Percentiles rank a stretch among this genome's conserved stretches.
phyloP scores from a whole-genome alignment of 2,797 vertebrate genomes.

The Enteromius mattozi region DNA sequence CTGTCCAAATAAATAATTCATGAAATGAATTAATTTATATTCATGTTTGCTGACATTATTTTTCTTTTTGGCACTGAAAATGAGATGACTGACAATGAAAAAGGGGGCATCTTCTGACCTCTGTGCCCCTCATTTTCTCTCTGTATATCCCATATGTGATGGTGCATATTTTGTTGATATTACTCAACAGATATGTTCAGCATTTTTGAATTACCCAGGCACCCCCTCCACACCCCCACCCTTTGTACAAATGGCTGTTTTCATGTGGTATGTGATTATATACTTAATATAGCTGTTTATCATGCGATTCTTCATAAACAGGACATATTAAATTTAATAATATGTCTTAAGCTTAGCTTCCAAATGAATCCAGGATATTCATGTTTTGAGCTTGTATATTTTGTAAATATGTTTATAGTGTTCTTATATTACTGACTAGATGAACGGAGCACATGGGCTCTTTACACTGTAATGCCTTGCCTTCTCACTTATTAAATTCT shows the following conservation, averaged over 20 bases:
- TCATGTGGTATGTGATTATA: background rate
- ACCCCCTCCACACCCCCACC: too few relatives aligned
- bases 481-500: background rate
- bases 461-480: background rate
- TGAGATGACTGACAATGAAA: slow-evolving; percentile 56
- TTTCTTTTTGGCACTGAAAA: slow-evolving; percentile 54
- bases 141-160: slow-evolving; percentile 52
- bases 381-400: background rate
- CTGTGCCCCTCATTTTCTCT: slow-evolving; percentile 43
- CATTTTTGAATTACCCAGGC: background rate
- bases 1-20: slow-evolving; percentile 58
- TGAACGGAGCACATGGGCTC: background rate
- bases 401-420: background rate
- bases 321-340: background rate
- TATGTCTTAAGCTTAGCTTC: background rate
- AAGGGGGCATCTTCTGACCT: slow-evolving; percentile 52
- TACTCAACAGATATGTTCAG: slow-evolving; percentile 26
- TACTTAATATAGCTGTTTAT: background rate
- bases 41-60: slow-evolving; percentile 55
- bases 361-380: background rate
- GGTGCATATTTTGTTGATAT: slow-evolving; percentile 35
- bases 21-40: slow-evolving; percentile 57
- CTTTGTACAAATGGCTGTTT: background rate
- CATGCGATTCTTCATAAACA: background rate
- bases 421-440: background rate